Evolutionary conservation across 1,140 invertebrate genomes (phyloP).

Genomic region (Hormaphis cornu): DNA sequence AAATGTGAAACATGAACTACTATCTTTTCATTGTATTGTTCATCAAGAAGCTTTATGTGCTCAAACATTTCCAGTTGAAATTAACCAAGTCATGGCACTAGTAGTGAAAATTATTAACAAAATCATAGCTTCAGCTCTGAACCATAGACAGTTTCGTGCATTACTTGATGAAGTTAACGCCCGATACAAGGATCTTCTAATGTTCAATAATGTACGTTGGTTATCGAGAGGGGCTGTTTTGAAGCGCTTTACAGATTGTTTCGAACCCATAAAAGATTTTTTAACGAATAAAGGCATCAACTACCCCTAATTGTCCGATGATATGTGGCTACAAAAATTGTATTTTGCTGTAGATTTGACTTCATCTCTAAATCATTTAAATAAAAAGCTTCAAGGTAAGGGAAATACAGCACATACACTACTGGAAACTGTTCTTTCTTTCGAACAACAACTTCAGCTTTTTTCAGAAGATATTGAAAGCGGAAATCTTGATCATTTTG

Average conservation of each 20-base stretch:
- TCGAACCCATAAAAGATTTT: conserved; percentile 38
- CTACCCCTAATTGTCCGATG: conserved; percentile 38
- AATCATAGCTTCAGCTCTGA: conserved; percentile 38
- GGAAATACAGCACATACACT: conserved; percentile 37
- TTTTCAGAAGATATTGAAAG: conserved; percentile 21
- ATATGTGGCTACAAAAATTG: conserved; percentile 40
- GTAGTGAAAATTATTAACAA: no score
- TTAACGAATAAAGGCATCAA: conserved; percentile 38
- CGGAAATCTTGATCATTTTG: conserved; percentile 5
- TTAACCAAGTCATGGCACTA: conserved; percentile 37
- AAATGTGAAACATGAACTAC: conserved; percentile 39
- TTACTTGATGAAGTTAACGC: conserved; percentile 39
- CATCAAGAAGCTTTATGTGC: conserved; percentile 39
- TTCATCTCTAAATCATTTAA: conserved; percentile 39
- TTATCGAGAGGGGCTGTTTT: no score
- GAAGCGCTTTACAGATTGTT: no score
- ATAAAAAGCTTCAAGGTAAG: conserved; percentile 39
- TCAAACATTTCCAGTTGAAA: conserved; percentile 39
- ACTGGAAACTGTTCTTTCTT: no score
- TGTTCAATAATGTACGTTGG: no score
- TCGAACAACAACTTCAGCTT: conserved; percentile 25
- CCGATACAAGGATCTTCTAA: conserved; percentile 37
- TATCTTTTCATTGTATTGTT: conserved; percentile 39
- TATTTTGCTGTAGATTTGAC: conserved; percentile 39
- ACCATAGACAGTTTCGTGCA: conserved; percentile 39